A percentile compares a stretch with the other conserved stretches of the same genome.
These are phyloP conservation scores for Cheilosia vernalis DNA, from an alignment of 2,888 invertebrate genomes.

Conservation along the genomic window DNA sequence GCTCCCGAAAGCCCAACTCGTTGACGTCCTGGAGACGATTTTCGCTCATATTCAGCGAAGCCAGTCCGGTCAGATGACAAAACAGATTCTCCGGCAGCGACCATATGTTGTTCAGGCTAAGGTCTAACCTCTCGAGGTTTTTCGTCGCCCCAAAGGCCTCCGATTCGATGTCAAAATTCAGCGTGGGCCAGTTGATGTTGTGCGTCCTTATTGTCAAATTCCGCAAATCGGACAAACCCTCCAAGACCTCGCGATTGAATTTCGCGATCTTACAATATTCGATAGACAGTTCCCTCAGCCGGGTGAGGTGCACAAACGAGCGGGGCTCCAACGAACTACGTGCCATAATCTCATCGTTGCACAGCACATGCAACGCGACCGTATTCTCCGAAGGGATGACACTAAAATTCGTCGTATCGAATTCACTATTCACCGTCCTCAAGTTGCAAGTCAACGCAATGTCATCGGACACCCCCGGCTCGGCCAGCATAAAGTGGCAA, in stretches of 20 bases:
- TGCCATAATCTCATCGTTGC: slow-evolving; percentile 91
- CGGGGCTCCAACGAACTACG: slow-evolving; percentile 90
- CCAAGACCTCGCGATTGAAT: slow-evolving; percentile 91
- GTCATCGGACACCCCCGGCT: slow-evolving; percentile 85
- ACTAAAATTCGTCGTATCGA: slow-evolving; percentile 94
- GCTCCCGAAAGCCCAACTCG: slow-evolving; percentile 93
- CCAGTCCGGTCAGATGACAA: slow-evolving; percentile 91
- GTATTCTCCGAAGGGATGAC: slow-evolving; percentile 93
- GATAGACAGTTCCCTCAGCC: slow-evolving; percentile 91
- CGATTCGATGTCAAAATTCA: slow-evolving; percentile 91
- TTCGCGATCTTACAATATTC: slow-evolving; percentile 94
- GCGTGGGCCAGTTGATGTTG: slow-evolving; percentile 92
- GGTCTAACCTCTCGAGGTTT: slow-evolving; percentile 92
- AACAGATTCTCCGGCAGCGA: slow-evolving; percentile 93
- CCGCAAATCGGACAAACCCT: slow-evolving; percentile 91
- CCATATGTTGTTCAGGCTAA: slow-evolving; percentile 95
- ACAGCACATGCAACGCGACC: slow-evolving; percentile 90
- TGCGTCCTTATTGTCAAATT: slow-evolving; percentile 94
- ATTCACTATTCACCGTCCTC: slow-evolving; percentile 93
- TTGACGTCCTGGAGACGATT: slow-evolving; percentile 94
- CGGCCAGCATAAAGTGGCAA: slow-evolving; percentile 85
- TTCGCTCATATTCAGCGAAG: slow-evolving; percentile 92
- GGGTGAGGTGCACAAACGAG: slow-evolving; percentile 91
- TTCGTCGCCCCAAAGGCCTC: slow-evolving; percentile 91
- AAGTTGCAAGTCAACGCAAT: slow-evolving; percentile 91